Percentiles rank a stretch among this genome's conserved stretches.
Conservation (phyloP, 2,113 vertebrate species). For the Pagrus major region DNA sequence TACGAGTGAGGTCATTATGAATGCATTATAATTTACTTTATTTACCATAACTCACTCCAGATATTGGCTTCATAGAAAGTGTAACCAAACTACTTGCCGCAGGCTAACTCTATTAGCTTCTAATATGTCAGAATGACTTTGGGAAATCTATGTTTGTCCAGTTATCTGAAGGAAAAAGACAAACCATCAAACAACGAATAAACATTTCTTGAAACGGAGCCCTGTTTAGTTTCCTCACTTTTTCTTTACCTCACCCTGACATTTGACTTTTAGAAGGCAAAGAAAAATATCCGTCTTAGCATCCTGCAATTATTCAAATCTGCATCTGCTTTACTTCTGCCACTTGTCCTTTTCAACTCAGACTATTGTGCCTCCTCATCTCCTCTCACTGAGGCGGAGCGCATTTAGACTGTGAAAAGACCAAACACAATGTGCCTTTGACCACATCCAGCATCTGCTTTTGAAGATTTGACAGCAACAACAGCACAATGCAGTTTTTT, state of each 20-base stretch:
- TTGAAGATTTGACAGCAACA: constrained; percentile 29
- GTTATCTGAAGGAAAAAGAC: background rate
- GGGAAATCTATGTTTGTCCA: background rate
- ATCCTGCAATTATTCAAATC: background rate
- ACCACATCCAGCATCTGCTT: constrained; percentile 30
- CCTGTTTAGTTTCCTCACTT: background rate
- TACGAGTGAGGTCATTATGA: too few species aligned
- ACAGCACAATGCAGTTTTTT: constrained; percentile 25
- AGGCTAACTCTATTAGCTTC: background rate
- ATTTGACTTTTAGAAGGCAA: constrained; percentile 3
- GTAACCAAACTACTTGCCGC: background rate
- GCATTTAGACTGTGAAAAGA: background rate
- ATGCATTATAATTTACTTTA: too few species aligned
- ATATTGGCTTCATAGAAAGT: too few species aligned
- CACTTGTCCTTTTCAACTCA: background rate
- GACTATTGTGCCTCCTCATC: constrained; percentile 7
- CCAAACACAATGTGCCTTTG: constrained; percentile 8
- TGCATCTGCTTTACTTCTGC: constrained; percentile 5
- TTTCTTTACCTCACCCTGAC: background rate
- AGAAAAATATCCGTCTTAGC: background rate
- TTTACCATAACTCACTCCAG: too few species aligned
- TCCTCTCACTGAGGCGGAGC: background rate
- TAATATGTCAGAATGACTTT: background rate
- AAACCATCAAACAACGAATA: background rate
- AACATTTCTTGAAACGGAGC: background rate